Percentiles rank a stretch among this genome's conserved stretches.
Conservation (phyloP, 2,113 vertebrate genomes). For the Nicator chloris region DNA sequence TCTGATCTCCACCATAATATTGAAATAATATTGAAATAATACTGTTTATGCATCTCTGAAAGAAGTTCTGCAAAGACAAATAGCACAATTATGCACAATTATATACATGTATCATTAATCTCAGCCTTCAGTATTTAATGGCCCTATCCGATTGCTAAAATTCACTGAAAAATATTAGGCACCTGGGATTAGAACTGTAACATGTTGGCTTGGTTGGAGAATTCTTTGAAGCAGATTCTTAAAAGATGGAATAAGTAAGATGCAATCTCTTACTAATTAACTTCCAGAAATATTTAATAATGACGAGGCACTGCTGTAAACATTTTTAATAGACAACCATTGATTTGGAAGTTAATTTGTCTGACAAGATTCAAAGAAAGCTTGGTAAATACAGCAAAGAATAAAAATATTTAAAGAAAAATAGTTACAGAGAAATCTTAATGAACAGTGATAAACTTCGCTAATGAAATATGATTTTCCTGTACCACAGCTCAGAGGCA, state of each 20-base stretch:
- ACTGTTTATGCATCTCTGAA: constrained; percentile 25
- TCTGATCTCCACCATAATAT: constrained; percentile 13
- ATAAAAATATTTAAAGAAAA: neutral
- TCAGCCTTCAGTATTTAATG: constrained; percentile 56
- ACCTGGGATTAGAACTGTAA: constrained; percentile 42
- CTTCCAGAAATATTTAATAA: constrained; percentile 26
- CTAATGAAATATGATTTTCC: neutral
- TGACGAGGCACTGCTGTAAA: constrained; percentile 37
- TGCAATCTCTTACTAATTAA: constrained; percentile 55
- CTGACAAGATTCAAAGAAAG: neutral
- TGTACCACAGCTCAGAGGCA: neutral
- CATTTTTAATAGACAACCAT: constrained; percentile 31
- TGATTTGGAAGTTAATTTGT: constrained; percentile 32
- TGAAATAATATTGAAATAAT: constrained; percentile 52
- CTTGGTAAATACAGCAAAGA: neutral
- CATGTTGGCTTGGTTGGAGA: neutral
- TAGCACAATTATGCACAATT: constrained; percentile 52
- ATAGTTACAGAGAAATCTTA: neutral
- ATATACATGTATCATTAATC: constrained; percentile 43
- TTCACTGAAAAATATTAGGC: constrained; percentile 37
- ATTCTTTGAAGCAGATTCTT: constrained; percentile 49
- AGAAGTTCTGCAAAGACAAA: constrained; percentile 52
- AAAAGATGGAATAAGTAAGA: constrained; percentile 22
- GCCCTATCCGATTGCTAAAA: constrained; percentile 61
- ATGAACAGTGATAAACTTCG: neutral